These are phyloP conservation scores for Nomada hirtipes DNA, from an alignment of 2,888 invertebrate species.

Conservation along the genomic window DNA sequence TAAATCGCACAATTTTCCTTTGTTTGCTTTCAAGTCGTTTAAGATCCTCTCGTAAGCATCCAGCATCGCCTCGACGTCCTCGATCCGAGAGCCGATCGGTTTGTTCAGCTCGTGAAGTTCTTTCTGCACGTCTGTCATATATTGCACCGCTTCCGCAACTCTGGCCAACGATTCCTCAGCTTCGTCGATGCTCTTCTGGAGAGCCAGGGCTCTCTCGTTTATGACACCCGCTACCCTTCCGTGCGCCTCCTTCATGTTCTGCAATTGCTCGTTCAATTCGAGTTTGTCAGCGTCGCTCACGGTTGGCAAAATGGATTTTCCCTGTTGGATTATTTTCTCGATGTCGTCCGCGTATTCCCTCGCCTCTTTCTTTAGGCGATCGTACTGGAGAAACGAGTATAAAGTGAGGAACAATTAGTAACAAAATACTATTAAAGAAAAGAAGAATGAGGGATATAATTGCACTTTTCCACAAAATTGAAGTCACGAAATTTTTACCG, in stretches of 20 bases:
- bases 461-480: too few species aligned
- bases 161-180: slow-evolving; percentile 92
- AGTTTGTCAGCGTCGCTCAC: slow-evolving; percentile 94
- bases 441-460: too few species aligned
- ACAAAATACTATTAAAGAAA: background rate
- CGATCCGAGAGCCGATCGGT: slow-evolving; percentile 94
- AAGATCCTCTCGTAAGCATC: slow-evolving; percentile 92
- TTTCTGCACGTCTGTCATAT: slow-evolving; percentile 92
- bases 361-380: slow-evolving; percentile 91
- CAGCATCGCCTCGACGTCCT: slow-evolving; percentile 94
- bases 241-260: slow-evolving; percentile 91
- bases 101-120: slow-evolving; percentile 93
- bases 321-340: slow-evolving; percentile 91
- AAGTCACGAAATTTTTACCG: too few species aligned
- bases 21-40: slow-evolving; percentile 91
- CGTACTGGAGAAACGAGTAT: slow-evolving; percentile 85
- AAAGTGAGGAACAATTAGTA: background rate
- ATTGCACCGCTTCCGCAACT: slow-evolving; percentile 92
- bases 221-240: slow-evolving; percentile 90
- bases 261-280: slow-evolving; percentile 92
- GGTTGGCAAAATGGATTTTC: slow-evolving; percentile 91
- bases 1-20: slow-evolving; percentile 91
- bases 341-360: slow-evolving; percentile 90
- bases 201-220: slow-evolving; percentile 89
- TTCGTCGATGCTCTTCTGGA: slow-evolving; percentile 92